Percentiles rank a stretch among this genome's conserved stretches.
These are phyloP conservation scores for Gila orcuttii DNA, from an alignment of 2,113 vertebrate genomes.

Conservation along the genomic window DNA sequence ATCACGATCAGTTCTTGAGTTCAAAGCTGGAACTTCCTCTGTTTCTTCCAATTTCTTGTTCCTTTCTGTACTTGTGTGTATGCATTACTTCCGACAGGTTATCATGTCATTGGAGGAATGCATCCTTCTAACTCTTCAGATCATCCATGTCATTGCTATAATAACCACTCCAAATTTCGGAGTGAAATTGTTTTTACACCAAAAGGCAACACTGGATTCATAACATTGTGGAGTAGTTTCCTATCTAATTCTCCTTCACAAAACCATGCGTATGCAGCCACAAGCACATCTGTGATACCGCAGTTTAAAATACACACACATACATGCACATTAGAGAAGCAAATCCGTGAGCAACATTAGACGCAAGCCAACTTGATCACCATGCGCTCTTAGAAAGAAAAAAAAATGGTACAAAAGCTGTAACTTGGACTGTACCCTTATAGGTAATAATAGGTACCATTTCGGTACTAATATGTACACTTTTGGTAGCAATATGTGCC, in stretches of 20 bases:
- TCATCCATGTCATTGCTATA: not conserved
- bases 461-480: too few relatives aligned
- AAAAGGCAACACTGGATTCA: not conserved
- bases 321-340: constrained; percentile 3
- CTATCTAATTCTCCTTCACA: not conserved
- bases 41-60: not conserved
- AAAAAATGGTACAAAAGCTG: too few relatives aligned
- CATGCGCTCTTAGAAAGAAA: not conserved
- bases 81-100: not conserved
- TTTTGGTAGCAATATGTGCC: too few relatives aligned
- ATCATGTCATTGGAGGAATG: not conserved
- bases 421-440: too few relatives aligned
- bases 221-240: not conserved
- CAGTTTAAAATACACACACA: constrained; percentile 23
- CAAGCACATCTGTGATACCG: constrained; percentile 4
- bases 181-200: too few relatives aligned
- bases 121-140: not conserved
- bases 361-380: not conserved
- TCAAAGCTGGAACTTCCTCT: not conserved
- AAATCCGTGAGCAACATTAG: constrained; percentile 37
- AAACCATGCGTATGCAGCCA: not conserved
- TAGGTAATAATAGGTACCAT: too few relatives aligned
- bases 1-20: not conserved
- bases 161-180: not conserved
- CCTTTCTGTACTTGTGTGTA: not conserved